A percentile compares a stretch with the other conserved stretches of the same genome.
These are phyloP conservation scores for Caradrina clavipalpis DNA, from an alignment of 2,888 invertebrate genomes.

Conservation along the genomic window DNA sequence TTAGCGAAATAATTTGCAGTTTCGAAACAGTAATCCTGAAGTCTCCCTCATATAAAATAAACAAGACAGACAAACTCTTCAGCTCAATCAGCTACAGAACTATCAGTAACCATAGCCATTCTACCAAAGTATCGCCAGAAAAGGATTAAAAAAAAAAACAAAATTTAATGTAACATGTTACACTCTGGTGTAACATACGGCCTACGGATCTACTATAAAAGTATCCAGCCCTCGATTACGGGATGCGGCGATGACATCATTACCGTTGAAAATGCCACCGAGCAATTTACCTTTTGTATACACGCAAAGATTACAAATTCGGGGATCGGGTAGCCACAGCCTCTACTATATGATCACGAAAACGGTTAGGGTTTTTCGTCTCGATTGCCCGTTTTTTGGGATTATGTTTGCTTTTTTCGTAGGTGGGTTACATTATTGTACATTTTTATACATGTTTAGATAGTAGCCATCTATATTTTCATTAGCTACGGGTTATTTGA, in stretches of 20 bases:
- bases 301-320: conserved; percentile 82
- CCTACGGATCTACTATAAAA: conserved; percentile 70
- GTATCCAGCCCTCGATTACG: conserved; percentile 77
- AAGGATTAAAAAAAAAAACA: background rate
- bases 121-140: too few relatives aligned
- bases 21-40: too few relatives aligned
- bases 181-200: conserved; percentile 58
- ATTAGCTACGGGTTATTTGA: too few relatives aligned
- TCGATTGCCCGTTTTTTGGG: conserved; percentile 45
- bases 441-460: background rate
- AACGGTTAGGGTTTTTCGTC: conserved; percentile 53
- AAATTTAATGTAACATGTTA: background rate
- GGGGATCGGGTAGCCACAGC: conserved; percentile 62
- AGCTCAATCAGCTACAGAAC: too few relatives aligned
- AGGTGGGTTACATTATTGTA: conserved; percentile 9
- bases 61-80: too few relatives aligned
- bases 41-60: too few relatives aligned
- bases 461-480: background rate
- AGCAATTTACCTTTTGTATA: conserved; percentile 82
- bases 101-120: too few relatives aligned
- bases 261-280: conserved; percentile 82
- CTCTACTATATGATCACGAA: conserved; percentile 57
- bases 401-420: conserved; percentile 33
- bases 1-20: too few relatives aligned
- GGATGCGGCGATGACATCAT: conserved; percentile 83